Percentiles rank a stretch among this genome's conserved stretches.
Evolutionary conservation across 2,888 invertebrate genomes (phyloP).

Genomic region (Dorcus parallelipipedus): DNA sequence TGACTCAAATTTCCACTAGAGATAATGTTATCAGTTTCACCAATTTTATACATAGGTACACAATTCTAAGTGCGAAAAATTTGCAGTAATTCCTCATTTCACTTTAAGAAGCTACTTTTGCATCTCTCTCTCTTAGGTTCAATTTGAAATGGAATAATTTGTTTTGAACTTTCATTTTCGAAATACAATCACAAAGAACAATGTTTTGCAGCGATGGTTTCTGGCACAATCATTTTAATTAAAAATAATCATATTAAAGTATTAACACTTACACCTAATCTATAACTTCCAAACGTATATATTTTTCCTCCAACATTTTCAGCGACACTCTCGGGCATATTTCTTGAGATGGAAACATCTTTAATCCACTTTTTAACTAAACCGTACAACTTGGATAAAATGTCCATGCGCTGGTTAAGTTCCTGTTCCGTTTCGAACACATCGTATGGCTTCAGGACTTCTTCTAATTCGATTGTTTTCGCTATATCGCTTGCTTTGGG

Average conservation of each 20-base stretch:
- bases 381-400: constrained; percentile 79
- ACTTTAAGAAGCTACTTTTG: no score
- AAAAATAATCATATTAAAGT: neutral
- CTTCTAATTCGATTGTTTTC: constrained; percentile 73
- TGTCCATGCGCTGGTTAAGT: constrained; percentile 84
- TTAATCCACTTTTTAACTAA: constrained; percentile 93
- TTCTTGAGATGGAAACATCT: constrained; percentile 81
- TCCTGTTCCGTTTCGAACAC: constrained; percentile 90
- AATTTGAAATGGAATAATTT: no score
- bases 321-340: constrained; percentile 88
- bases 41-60: no score
- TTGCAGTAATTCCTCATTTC: no score
- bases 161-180: no score
- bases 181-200: no score
- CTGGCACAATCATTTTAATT: neutral
- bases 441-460: constrained; percentile 75
- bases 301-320: constrained; percentile 96
- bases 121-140: no score
- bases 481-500: constrained; percentile 76
- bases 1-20: no score
- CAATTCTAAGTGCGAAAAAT: no score
- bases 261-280: constrained; percentile 68
- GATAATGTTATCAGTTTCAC: no score
- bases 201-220: no score
- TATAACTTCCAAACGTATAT: constrained; percentile 98